Evolutionary conservation across 2,888 invertebrate genomes (phyloP).

Genomic region (Escarpia spicata): DNA sequence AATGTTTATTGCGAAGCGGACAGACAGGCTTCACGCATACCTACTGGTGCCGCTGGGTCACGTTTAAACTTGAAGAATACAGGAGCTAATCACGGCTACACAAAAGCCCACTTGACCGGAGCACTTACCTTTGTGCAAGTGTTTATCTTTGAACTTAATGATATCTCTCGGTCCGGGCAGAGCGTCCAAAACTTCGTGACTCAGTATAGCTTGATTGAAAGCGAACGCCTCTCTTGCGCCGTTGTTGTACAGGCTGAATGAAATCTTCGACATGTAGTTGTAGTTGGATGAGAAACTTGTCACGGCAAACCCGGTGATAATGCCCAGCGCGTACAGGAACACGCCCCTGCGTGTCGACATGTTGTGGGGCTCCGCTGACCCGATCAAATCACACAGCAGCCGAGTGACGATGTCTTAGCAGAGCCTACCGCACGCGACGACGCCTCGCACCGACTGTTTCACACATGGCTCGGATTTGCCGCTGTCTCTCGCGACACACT

Average conservation of each 20-base stretch:
- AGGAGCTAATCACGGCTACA: neutral
- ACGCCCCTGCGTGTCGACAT: neutral
- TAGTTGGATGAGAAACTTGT: neutral
- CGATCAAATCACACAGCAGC: neutral
- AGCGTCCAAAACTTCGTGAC: neutral
- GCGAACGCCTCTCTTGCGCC: neutral
- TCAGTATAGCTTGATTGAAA: neutral
- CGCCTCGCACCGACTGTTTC: neutral
- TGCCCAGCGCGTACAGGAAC: neutral
- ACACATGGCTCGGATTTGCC: neutral
- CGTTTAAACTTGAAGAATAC: neutral
- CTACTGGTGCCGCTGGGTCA: neutral
- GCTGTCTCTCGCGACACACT: neutral
- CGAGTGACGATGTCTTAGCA: neutral
- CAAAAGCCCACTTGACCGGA: neutral
- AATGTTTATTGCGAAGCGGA: neutral
- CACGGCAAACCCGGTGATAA: neutral
- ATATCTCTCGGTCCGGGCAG: neutral
- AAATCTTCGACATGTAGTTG: neutral
- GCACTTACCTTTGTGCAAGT: neutral
- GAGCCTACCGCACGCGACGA: neutral
- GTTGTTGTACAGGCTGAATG: neutral
- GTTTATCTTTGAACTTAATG: slow-evolving; percentile 2
- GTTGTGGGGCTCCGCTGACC: neutral
- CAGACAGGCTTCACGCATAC: neutral